Evolutionary conservation across 2,888 invertebrate species (phyloP), one percentile per base, ranked within the genome.

Genomic region (Patella depressa): DNA sequence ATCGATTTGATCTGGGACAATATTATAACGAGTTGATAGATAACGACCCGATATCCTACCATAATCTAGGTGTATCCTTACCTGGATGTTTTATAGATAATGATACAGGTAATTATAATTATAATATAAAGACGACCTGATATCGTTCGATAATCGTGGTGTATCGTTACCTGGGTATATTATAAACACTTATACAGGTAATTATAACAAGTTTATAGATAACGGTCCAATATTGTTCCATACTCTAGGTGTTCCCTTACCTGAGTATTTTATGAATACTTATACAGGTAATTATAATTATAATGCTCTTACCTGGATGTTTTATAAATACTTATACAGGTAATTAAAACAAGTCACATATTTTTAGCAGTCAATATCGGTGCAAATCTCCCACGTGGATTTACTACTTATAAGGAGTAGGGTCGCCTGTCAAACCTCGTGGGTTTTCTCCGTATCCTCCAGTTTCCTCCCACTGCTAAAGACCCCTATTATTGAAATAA

Each of bases 101-200:
- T 1, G 45, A 45, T 45, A 45, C 45, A 45, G 45, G 45, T 45
- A 34, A n/a, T n/a, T n/a, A n/a, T n/a, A n/a, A n/a, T n/a, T n/a
- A n/a, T n/a, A n/a, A n/a, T n/a, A 88, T 57, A 71, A 86, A 24
- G 88, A 91, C 78, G 89, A 90, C 7, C 81, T 88, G 53, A 34
- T 34, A 34, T 89, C 90, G 7, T 90, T 90, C 80, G 90, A 91
- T 81, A 84, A 86, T 71, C 83, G 90, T 81, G 90, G 88, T 11
- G 81, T 91, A 34, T 90, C 91, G 54, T 85, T 90, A n/a, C 89
- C 90, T 2, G 90, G 89, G 19, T 86, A 88, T 19, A 90, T 90
- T 78, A 85, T 91, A 34, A 4, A 34, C 4, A 34, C 2, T 4
- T 2, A 9, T 90, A 90, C 80, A 90, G 90, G 81, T 83, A 86